A percentile compares a stretch with the other conserved stretches of the same genome.
Conservation (phyloP, 2,888 invertebrate species). For the Glyphotaelius pellucidus region DNA sequence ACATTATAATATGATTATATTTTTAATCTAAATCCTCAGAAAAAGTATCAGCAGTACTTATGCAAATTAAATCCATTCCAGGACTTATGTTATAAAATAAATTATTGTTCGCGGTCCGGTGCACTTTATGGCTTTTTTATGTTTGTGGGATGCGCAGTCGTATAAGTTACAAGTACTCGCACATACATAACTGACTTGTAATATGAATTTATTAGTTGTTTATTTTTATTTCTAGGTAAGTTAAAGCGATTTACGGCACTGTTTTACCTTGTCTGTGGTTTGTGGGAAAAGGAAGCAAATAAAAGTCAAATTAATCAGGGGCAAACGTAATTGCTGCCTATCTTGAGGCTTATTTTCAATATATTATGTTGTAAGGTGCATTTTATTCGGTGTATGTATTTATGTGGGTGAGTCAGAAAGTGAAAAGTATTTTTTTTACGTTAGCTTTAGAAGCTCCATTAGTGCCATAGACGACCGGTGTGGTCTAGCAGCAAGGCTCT, state of each 20-base stretch:
- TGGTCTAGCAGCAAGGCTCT: too few species aligned
- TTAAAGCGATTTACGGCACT: background rate
- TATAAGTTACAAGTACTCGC: background rate
- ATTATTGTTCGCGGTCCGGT: background rate
- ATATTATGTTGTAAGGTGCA: too few species aligned
- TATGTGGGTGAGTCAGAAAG: too few species aligned
- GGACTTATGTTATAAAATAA: background rate
- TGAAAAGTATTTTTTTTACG: too few species aligned
- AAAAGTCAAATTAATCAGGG: background rate
- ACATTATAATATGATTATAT: background rate
- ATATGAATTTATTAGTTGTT: background rate
- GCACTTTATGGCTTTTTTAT: background rate
- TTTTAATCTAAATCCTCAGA: background rate
- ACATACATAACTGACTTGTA: background rate
- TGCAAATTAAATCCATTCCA: conserved; percentile 2
- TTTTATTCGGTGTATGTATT: too few species aligned
- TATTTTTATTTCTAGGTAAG: background rate
- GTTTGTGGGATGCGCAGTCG: background rate
- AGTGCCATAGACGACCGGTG: too few species aligned
- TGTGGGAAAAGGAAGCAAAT: background rate
- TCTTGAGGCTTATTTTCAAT: background rate
- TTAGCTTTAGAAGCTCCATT: too few species aligned
- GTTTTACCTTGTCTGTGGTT: background rate
- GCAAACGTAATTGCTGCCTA: background rate
- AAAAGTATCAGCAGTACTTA: background rate